Evolutionary conservation across 2,113 vertebrate species (phyloP).

Genomic region (Crotalus tigris): DNA sequence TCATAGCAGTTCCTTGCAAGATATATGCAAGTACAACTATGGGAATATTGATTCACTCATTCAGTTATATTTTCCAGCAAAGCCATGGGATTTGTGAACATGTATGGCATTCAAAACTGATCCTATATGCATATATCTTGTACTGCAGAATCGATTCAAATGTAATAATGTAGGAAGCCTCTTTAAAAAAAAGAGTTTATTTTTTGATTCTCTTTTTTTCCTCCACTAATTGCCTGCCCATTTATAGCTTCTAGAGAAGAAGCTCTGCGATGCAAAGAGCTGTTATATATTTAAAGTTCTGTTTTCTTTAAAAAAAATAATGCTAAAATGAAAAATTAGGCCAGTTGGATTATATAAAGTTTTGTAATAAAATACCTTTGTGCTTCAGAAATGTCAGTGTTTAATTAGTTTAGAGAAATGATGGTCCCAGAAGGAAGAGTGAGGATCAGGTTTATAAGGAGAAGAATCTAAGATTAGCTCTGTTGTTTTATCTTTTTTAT

Average conservation of each 20-base stretch:
- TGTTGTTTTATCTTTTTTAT: background rate
- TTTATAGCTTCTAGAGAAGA: constrained; percentile 10
- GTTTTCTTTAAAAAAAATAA: background rate
- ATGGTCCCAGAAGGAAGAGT: constrained; percentile 21
- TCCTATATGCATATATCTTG: background rate
- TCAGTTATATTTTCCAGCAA: constrained; percentile 11
- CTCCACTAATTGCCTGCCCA: constrained; percentile 6
- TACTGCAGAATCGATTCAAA: background rate
- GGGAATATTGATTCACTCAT: background rate
- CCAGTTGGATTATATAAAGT: constrained; percentile 5
- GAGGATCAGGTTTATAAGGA: constrained; percentile 10
- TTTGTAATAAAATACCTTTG: constrained; percentile 31
- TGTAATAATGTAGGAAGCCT: background rate
- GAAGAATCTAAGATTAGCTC: background rate
- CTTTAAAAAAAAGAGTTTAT: background rate
- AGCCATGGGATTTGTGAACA: background rate
- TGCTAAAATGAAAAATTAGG: constrained; percentile 20
- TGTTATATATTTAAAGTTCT: constrained; percentile 27
- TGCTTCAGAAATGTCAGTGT: constrained; percentile 21
- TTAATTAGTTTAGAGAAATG: constrained; percentile 34
- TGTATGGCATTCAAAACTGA: background rate
- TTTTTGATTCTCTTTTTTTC: constrained; percentile 23
- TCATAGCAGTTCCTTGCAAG: background rate
- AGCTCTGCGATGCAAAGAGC: background rate
- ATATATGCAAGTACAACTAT: background rate